Conservation (phyloP, 2,113 vertebrate genomes). For the Seriola dumerili region DNA sequence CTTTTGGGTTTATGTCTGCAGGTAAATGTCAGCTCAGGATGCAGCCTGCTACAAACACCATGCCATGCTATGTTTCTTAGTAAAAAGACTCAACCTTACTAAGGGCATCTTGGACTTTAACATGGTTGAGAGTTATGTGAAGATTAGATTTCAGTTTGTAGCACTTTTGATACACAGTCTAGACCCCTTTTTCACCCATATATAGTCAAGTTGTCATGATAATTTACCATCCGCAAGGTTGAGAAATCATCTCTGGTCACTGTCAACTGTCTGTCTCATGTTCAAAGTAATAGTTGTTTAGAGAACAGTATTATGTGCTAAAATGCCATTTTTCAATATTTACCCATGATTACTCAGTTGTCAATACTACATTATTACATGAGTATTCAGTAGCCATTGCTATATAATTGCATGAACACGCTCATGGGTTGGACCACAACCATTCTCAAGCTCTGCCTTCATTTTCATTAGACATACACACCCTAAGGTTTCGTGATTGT, state of each 20-base stretch:
- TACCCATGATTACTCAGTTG: no score
- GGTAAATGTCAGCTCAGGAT: slow-evolving; percentile 5
- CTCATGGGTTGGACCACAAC: no score
- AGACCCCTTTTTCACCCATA: background rate
- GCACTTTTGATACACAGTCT: background rate
- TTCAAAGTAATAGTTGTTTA: background rate
- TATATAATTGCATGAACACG: no score
- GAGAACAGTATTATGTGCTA: background rate
- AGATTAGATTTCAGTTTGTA: background rate
- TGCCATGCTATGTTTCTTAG: background rate
- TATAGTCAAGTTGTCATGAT: slow-evolving; percentile 6
- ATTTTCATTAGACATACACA: no score
- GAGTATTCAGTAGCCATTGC: no score
- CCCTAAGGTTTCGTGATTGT: no score
- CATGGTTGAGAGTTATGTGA: background rate
- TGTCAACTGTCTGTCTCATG: background rate
- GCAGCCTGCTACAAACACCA: background rate
- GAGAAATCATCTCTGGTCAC: background rate
- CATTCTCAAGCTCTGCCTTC: no score
- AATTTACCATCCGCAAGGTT: slow-evolving; percentile 1
- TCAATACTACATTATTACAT: no score
- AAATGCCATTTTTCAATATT: background rate
- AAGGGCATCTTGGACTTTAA: slow-evolving; percentile 8
- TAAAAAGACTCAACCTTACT: background rate
- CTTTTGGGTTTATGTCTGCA: slow-evolving; percentile 12